Conservation (phyloP, 2,797 vertebrate species). For the Trachurus trachurus region DNA sequence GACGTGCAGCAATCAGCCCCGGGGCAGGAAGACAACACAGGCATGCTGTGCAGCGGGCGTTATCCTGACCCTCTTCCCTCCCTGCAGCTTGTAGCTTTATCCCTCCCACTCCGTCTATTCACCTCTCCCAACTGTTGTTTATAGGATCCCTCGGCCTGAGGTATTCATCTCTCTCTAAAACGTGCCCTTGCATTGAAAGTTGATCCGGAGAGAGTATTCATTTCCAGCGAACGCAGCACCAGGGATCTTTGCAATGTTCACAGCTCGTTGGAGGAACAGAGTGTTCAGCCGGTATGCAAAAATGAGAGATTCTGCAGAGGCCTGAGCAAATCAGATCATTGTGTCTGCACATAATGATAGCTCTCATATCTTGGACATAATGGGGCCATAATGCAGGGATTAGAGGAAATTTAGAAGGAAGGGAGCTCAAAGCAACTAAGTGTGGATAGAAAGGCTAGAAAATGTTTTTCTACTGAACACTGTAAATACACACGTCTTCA, state of each 20-base stretch:
- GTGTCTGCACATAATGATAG: slow-evolving; percentile 29
- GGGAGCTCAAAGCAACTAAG: slow-evolving; percentile 7
- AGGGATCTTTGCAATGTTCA: slow-evolving; percentile 40
- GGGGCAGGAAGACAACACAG: slow-evolving; percentile 48
- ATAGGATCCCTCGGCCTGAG: slow-evolving; percentile 28
- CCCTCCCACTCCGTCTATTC: slow-evolving; percentile 15
- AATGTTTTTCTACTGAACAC: slow-evolving; percentile 1
- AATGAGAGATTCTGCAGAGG: slow-evolving; percentile 17
- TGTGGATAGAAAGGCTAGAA: not conserved
- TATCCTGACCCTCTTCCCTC: slow-evolving; percentile 43
- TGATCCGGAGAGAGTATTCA: slow-evolving; percentile 38
- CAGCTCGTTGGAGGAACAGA: slow-evolving; percentile 24
- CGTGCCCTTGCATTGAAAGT: slow-evolving; percentile 19
- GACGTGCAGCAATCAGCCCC: slow-evolving; percentile 55
- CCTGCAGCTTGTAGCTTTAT: slow-evolving; percentile 42
- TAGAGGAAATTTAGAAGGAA: slow-evolving; percentile 2
- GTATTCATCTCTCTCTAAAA: slow-evolving; percentile 46
- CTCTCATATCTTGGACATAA: slow-evolving; percentile 10
- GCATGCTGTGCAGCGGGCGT: slow-evolving; percentile 32
- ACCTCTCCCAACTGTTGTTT: slow-evolving; percentile 18
- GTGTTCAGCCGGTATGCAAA: slow-evolving; percentile 12
- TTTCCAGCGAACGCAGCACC: slow-evolving; percentile 16
- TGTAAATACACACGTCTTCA: not conserved
- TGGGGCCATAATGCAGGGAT: not conserved
- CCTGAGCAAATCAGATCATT: slow-evolving; percentile 9